A percentile compares a stretch with the other conserved stretches of the same genome.
These are phyloP conservation scores for Spodoptera exigua DNA, from an alignment of 2,888 invertebrate species.

Conservation along the genomic window DNA sequence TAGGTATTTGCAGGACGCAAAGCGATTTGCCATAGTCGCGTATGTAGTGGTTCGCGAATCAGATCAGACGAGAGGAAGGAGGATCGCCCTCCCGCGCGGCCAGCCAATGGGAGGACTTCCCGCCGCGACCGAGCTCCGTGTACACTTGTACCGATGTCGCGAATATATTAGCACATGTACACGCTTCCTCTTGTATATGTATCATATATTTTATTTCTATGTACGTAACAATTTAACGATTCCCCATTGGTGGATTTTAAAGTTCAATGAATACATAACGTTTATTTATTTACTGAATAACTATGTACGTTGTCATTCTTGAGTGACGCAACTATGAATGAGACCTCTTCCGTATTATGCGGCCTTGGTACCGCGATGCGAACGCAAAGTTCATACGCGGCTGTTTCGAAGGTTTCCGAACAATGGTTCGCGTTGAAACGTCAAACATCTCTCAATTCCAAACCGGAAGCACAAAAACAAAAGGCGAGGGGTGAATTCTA, in stretches of 20 bases:
- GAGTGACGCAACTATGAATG: constrained; percentile 52
- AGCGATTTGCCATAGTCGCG: constrained; percentile 74
- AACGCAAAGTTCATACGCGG: constrained; percentile 71
- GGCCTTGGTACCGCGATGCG: constrained; percentile 77
- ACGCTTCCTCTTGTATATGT: constrained; percentile 55
- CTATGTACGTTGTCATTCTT: constrained; percentile 47
- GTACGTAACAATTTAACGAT: constrained; percentile 13
- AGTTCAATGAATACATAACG: constrained; percentile 59
- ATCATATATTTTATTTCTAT: constrained; percentile 49
- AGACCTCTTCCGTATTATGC: constrained; percentile 75
- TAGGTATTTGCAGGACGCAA: constrained; percentile 70
- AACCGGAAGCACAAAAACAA: constrained; percentile 84
- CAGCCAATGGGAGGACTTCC: constrained; percentile 80
- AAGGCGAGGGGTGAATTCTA: constrained; percentile 75
- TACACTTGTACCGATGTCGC: constrained; percentile 75
- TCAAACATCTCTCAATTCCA: constrained; percentile 69
- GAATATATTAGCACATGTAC: constrained; percentile 81
- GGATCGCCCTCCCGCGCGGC: constrained; percentile 85
- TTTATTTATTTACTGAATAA: constrained; percentile 36
- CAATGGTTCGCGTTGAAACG: constrained; percentile 74
- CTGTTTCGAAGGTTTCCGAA: constrained; percentile 44
- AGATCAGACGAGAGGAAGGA: constrained; percentile 86
- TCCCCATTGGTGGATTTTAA: constrained; percentile 58
- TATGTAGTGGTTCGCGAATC: constrained; percentile 83
- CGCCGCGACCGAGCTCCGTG: constrained; percentile 70